Base-by-base conservation (phyloP, 2,113 vertebrate species). In the Salvelinus alpinus region DNA sequence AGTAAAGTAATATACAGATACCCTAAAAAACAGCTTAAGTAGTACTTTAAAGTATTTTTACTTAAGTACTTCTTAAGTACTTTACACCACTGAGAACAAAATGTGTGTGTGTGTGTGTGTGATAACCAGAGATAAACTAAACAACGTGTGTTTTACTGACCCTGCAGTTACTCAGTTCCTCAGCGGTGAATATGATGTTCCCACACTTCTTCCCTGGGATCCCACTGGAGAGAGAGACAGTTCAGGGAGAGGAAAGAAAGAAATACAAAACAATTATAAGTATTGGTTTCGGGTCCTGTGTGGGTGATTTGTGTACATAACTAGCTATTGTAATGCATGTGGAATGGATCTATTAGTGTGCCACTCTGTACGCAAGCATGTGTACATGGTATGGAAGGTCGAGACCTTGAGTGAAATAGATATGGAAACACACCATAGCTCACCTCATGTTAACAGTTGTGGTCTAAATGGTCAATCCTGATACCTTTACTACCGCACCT, bases 151-250 rank as follows among this genome's bases (percentile, higher is more conserved):
- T 64, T 22, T 25, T 29, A 72, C 71, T 72, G 54, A 72, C 71
- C 71, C 71, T 60, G 73, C 80, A 78, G 83, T 77, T 81, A 73
- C 71, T 74, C 31, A 48, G 24, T 14, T 72, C 71, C 71, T 72
- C 71, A 24, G 71, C 71, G 4, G 54, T n/a, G 71, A 72, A 72
- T 57, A 72, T 59, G 51, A 72, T 72, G 51, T 3, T 60, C 47
- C 71, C 71, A 72, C 71, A 72, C 71, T 72, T 72, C 71, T 72
- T 72, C 18, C 71, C 71, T 60, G 71, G 71, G 20, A 72, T 72
- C 25, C 71, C 71, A 29, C 71, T 72, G 54, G 25, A 51, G 34
- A 70, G 18, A 70, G 9, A 70, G 51, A 14, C 2, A 8, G 22
- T 44, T 44, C 38, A 54, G 16, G 51, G 1, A 20, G 18, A 8